phyloP scores from a whole-genome alignment of 2,888 invertebrate genomes.

The Trichopoda pennipes region DNA sequence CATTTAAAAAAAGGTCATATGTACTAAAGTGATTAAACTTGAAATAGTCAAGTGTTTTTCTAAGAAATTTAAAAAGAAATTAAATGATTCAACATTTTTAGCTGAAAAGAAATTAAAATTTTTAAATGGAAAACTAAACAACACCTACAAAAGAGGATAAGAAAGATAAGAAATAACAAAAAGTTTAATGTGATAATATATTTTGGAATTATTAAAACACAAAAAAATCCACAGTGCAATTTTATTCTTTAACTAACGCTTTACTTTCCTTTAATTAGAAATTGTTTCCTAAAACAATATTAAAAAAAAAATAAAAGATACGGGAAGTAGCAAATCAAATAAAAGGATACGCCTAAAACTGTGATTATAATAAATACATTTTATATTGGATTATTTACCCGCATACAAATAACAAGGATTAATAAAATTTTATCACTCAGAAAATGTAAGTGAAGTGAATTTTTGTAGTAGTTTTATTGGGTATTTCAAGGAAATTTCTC shows the following conservation, averaged over 20 bases:
- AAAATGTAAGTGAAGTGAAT: conserved; percentile 57
- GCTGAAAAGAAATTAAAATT: neutral
- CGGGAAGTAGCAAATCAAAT: neutral
- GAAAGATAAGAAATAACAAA: too few species aligned
- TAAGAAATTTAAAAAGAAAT: conserved; percentile 26
- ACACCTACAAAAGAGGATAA: conserved; percentile 27
- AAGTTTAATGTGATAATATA: conserved; percentile 59
- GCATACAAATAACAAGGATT: conserved; percentile 49
- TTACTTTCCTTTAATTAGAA: conserved; percentile 26
- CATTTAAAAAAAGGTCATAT: neutral
- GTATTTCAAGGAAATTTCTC: conserved; percentile 31
- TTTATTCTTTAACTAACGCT: conserved; percentile 20
- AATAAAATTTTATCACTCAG: conserved; percentile 23
- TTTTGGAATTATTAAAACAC: conserved; percentile 35
- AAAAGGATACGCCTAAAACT: conserved; percentile 66
- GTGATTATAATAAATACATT: conserved; percentile 47
- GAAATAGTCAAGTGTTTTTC: neutral
- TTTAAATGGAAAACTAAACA: neutral
- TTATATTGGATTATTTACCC: conserved; percentile 52
- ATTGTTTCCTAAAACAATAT: conserved; percentile 32
- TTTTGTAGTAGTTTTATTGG: neutral
- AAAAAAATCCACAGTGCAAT: conserved; percentile 56
- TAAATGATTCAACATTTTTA: conserved; percentile 68
- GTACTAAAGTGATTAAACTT: conserved; percentile 31
- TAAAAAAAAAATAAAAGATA: neutral